Evolutionary conservation across 2,888 invertebrate species (phyloP).

Genomic region (Himalopsyche tibetana): DNA sequence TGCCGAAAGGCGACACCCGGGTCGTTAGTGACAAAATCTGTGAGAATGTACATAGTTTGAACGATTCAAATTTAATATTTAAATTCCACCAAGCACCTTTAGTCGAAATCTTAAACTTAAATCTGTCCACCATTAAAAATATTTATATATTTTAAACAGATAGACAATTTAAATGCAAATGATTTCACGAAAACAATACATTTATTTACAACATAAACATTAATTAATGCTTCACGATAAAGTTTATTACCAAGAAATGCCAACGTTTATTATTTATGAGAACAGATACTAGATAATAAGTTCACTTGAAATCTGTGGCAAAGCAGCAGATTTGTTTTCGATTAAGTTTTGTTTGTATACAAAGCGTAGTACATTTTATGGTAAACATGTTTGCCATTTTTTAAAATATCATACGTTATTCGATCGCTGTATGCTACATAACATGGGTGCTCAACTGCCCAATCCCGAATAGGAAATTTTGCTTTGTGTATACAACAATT

Average conservation of each 20-base stretch:
- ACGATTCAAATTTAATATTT: no score
- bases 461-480: no score
- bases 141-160: not conserved
- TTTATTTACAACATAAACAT: not conserved
- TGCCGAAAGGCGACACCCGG: no score
- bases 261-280: not conserved
- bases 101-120: no score
- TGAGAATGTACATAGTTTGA: no score
- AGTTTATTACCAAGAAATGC: constrained; percentile 22
- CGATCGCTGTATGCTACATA: not conserved
- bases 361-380: constrained; percentile 28
- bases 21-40: no score
- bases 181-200: not conserved
- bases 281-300: not conserved
- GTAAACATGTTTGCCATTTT: constrained; percentile 19
- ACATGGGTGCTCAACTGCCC: not conserved
- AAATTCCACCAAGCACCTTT: no score
- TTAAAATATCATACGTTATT: constrained; percentile 9
- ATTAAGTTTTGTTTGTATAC: constrained; percentile 29
- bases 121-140: no score
- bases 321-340: not conserved
- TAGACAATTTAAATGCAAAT: not conserved
- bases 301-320: constrained; percentile 30
- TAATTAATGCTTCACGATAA: not conserved
- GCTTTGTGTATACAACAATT: no score